Conservation (phyloP, 2,797 vertebrate species). For the Lycodopsis pacificus region DNA sequence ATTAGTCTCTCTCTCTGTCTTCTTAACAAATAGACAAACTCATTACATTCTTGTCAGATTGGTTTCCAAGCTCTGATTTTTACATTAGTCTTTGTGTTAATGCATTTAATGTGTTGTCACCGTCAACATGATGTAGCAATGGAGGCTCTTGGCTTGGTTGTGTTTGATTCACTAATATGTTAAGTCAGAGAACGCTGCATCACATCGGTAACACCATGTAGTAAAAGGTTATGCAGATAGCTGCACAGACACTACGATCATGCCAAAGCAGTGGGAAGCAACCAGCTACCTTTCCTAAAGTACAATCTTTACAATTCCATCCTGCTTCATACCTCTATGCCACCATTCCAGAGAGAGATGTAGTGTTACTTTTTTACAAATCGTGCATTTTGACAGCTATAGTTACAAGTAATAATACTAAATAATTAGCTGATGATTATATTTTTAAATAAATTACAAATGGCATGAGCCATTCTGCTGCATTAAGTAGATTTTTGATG, state of each 20-base stretch:
- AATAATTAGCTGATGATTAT: too few species aligned
- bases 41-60: slow-evolving; percentile 30
- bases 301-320: background rate
- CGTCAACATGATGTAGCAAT: slow-evolving; percentile 29
- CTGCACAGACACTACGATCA: background rate
- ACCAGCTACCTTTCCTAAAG: slow-evolving; percentile 1
- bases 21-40: slow-evolving; percentile 55
- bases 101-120: slow-evolving; percentile 45
- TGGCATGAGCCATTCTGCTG: background rate
- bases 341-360: background rate
- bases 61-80: slow-evolving; percentile 37
- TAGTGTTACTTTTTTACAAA: background rate
- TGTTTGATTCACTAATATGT: slow-evolving; percentile 22
- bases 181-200: slow-evolving; percentile 1
- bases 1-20: slow-evolving; percentile 19
- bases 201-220: slow-evolving; percentile 25
- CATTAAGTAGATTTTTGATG: background rate
- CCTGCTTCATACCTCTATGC: background rate
- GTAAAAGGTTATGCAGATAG: slow-evolving; percentile 30
- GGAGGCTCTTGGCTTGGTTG: slow-evolving; percentile 16
- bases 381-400: background rate
- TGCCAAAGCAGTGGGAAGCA: slow-evolving; percentile 7
- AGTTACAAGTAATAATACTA: too few species aligned
- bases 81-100: slow-evolving; percentile 43
- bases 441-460: too few species aligned